These are phyloP conservation scores for Chrysocyon brachyurus DNA, from an alignment of 2,797 vertebrate genomes.

Conservation along the genomic window DNA sequence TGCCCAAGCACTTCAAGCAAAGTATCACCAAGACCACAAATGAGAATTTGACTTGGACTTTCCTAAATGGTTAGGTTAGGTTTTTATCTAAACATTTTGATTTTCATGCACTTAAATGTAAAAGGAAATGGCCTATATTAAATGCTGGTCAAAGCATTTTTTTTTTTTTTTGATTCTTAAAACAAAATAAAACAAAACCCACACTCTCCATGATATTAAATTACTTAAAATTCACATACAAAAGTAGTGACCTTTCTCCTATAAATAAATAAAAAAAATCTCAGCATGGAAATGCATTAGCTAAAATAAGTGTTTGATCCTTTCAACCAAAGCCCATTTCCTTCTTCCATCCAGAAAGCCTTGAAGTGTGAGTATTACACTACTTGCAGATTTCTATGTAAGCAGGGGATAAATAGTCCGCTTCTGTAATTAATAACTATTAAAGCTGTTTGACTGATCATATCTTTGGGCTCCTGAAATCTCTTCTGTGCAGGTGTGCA, in stretches of 20 bases:
- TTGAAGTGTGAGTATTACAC: conserved; percentile 83
- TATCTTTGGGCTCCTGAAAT: conserved; percentile 88
- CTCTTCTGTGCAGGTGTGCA: conserved; percentile 89
- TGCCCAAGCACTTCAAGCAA: neutral
- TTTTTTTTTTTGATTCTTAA: neutral
- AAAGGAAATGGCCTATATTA: conserved; percentile 45
- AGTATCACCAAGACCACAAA: neutral
- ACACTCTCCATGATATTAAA: conserved; percentile 45
- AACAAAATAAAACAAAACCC: neutral
- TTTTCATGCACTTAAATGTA: conserved; percentile 38
- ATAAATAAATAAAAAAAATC: conserved; percentile 77
- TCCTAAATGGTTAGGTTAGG: neutral
- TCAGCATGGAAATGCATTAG: conserved; percentile 77
- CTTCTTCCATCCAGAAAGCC: conserved; percentile 77
- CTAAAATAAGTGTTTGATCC: conserved; percentile 82
- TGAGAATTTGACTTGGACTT: neutral
- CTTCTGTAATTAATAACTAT: conserved; percentile 90
- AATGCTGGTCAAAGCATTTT: conserved; percentile 38
- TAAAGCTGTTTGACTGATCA: conserved; percentile 90
- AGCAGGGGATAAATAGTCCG: conserved; percentile 85
- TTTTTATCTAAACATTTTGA: conserved; percentile 66
- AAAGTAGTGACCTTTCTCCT: conserved; percentile 65
- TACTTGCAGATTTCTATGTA: conserved; percentile 79
- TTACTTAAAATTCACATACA: conserved; percentile 69
- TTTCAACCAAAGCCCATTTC: conserved; percentile 79